Evolutionary conservation across 2,113 vertebrate species (phyloP).

Genomic region (Centrocercus urophasianus): DNA sequence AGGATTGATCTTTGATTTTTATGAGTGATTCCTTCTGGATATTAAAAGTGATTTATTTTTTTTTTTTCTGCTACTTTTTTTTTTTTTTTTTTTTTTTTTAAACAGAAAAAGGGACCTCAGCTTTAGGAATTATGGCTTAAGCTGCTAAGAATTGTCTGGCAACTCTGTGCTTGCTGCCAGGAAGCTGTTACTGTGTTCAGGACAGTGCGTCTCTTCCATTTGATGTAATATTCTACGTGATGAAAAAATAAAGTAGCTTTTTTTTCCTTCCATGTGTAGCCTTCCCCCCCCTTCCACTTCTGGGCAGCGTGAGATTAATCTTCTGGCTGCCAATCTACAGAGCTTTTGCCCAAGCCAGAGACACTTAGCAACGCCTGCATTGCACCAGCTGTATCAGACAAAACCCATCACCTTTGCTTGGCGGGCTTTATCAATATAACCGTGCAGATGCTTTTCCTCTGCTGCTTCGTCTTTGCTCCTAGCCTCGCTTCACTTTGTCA

Average conservation of each 20-base stretch:
- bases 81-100: not conserved
- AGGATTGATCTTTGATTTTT: not conserved
- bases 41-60: not conserved
- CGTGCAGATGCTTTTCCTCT: not conserved
- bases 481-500: constrained; percentile 49
- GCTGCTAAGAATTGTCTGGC: not conserved
- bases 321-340: constrained; percentile 13
- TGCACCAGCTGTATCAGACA: not conserved
- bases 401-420: not conserved
- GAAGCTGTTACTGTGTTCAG: constrained; percentile 24
- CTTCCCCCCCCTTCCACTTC: not conserved
- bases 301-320: constrained; percentile 35
- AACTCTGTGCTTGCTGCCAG: constrained; percentile 42
- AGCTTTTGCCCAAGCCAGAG: constrained; percentile 14
- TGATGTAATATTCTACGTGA: constrained; percentile 44
- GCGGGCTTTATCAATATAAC: not conserved
- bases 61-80: not conserved
- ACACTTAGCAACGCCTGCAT: not conserved
- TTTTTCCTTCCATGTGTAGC: not conserved
- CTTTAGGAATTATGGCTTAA: not conserved
- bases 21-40: not conserved
- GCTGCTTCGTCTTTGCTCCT: constrained; percentile 35
- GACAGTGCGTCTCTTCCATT: constrained; percentile 8
- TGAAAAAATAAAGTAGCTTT: constrained; percentile 56
- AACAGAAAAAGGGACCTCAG: not conserved